A percentile compares a stretch with the other conserved stretches of the same genome.
These are phyloP conservation scores for Monodelphis domestica DNA, from an alignment of 2,797 vertebrate species.

Conservation along the genomic window DNA sequence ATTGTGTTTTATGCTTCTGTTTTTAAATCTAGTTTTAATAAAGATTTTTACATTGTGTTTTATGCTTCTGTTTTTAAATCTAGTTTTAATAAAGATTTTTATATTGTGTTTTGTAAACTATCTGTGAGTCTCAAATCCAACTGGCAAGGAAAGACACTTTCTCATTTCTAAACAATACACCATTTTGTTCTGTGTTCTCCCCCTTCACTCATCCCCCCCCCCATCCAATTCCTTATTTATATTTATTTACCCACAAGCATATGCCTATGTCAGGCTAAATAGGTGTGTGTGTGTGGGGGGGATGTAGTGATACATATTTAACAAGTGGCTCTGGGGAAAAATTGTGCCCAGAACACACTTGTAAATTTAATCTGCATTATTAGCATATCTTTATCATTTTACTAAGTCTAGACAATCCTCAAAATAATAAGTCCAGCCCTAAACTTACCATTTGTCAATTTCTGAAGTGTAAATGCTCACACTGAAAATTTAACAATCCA, in stretches of 20 bases:
- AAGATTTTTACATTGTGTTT: neutral
- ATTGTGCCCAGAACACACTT: neutral
- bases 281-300: neutral
- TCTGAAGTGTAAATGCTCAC: neutral
- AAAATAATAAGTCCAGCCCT: neutral
- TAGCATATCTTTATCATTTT: neutral
- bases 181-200: neutral
- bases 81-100: neutral
- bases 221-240: neutral
- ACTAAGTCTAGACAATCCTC: neutral
- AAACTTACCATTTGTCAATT: neutral
- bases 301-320: neutral
- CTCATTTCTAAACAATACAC: neutral
- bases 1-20: neutral
- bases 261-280: neutral
- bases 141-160: neutral
- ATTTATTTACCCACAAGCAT: neutral
- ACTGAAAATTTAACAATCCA: neutral
- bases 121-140: neutral
- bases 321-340: neutral
- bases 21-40: too few relatives aligned
- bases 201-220: too few relatives aligned
- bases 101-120: neutral
- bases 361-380: neutral
- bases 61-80: too few relatives aligned